Conservation (phyloP, 2,113 vertebrate genomes). For the Acrocephalus kingi region DNA sequence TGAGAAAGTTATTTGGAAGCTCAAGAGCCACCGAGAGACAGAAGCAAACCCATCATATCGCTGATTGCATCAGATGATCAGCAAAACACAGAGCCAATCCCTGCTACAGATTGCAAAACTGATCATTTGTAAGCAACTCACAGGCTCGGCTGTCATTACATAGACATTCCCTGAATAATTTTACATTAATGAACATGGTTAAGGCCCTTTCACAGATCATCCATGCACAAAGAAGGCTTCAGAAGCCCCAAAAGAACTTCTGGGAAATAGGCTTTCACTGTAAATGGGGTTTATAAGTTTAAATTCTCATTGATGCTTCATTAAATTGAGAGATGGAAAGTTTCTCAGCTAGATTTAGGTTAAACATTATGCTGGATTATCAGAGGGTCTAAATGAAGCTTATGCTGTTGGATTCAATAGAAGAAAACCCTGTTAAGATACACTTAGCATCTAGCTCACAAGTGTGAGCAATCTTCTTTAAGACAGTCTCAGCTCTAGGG, state of each 20-base stretch:
- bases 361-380: neutral
- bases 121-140: neutral
- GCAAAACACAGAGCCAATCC: neutral
- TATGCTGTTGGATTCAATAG: neutral
- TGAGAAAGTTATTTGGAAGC: neutral
- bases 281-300: neutral
- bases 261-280: neutral
- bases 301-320: neutral
- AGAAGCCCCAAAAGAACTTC: neutral
- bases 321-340: neutral
- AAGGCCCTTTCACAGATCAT: neutral
- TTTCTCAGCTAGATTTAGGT: neutral
- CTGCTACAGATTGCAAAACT: neutral
- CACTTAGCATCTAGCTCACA: neutral
- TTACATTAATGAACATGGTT: neutral
- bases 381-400: neutral
- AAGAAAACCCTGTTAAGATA: neutral
- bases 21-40: neutral
- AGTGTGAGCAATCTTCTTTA: neutral
- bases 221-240: neutral
- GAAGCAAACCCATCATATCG: neutral
- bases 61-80: neutral
- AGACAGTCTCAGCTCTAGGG: neutral
- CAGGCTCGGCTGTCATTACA: conserved; percentile 10
- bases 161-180: conserved; percentile 10